Evolutionary conservation across 1,140 invertebrate genomes (phyloP).

Genomic region (Drosophila willistoni): DNA sequence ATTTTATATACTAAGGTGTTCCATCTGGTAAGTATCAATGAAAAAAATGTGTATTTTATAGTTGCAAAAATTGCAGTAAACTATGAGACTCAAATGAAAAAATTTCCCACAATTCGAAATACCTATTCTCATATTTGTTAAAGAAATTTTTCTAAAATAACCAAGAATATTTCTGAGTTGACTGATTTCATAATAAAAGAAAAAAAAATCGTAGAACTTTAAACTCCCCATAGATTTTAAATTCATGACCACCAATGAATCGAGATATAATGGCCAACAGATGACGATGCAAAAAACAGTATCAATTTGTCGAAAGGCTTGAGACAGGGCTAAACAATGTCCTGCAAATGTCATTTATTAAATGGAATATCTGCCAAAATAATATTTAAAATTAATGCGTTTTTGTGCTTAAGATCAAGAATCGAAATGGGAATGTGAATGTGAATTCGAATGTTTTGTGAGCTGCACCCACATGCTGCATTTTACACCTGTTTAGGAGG

Average conservation of each 20-base stretch:
- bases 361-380: constrained; percentile 69
- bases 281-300: constrained; percentile 61
- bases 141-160: too few relatives aligned
- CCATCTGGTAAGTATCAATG: too few relatives aligned
- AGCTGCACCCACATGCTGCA: constrained; percentile 69
- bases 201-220: neutral
- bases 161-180: too few relatives aligned
- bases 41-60: too few relatives aligned
- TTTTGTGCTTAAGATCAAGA: constrained; percentile 4
- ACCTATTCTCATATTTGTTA: too few relatives aligned
- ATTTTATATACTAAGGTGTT: too few relatives aligned
- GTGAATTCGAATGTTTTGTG: neutral
- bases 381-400: constrained; percentile 78
- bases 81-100: too few relatives aligned
- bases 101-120: too few relatives aligned
- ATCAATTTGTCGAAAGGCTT: constrained; percentile 69
- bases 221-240: neutral
- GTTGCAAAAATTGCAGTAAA: too few relatives aligned
- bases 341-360: constrained; percentile 71
- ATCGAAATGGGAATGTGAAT: constrained; percentile 1
- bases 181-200: neutral
- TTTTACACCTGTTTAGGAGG: constrained; percentile 68
- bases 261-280: constrained; percentile 45
- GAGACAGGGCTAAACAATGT: constrained; percentile 47
- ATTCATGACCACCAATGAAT: too few relatives aligned